A percentile compares a stretch with the other conserved stretches of the same genome.
Conservation (phyloP, 2,797 vertebrate species). For the Crocodylus rhombifer region DNA sequence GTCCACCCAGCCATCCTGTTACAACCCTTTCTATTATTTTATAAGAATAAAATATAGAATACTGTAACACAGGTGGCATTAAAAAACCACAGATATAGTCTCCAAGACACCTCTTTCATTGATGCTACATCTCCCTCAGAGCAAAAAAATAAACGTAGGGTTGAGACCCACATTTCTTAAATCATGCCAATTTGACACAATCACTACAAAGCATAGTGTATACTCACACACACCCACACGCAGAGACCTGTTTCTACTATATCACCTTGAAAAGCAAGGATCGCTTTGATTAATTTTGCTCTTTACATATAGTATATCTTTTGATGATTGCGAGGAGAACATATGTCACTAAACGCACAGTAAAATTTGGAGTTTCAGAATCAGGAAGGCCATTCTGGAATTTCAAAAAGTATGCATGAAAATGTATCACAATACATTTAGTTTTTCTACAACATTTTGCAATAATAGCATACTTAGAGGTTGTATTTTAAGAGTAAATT, state of each 20-base stretch:
- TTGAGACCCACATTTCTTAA: not conserved
- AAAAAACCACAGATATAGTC: not conserved
- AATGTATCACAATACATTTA: not conserved
- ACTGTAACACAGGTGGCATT: too few relatives aligned
- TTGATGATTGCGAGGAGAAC: not conserved
- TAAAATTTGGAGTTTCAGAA: not conserved
- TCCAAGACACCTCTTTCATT: not conserved
- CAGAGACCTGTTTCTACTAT: not conserved
- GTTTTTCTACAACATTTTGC: not conserved
- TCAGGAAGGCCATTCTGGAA: not conserved
- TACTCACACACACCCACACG: too few relatives aligned
- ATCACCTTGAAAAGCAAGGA: not conserved
- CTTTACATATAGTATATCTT: not conserved
- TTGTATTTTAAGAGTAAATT: not conserved
- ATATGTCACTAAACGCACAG: not conserved
- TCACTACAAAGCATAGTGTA: not conserved
- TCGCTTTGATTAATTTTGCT: not conserved
- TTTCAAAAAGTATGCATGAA: not conserved
- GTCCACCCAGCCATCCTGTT: too few relatives aligned
- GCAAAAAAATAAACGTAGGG: not conserved
- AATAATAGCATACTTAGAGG: not conserved
- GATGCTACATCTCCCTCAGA: too few relatives aligned
- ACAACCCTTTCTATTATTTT: too few relatives aligned
- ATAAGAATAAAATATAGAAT: too few relatives aligned
- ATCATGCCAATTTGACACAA: not conserved